Percentiles rank a stretch among this genome's conserved stretches.
Conservation (phyloP, 1,140 invertebrate species). For the Drosophila erecta region DNA sequence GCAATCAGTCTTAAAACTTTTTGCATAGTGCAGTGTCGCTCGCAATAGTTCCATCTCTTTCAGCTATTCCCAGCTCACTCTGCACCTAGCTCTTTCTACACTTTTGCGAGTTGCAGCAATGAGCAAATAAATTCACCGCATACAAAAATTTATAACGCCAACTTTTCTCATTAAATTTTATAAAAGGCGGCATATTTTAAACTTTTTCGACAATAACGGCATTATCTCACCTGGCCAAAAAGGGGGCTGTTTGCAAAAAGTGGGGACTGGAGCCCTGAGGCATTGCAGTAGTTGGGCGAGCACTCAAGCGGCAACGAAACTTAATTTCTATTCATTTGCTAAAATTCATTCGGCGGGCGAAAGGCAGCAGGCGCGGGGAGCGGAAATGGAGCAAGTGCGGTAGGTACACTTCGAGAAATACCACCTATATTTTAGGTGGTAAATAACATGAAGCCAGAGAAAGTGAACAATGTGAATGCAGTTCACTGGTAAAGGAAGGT, state of each 20-base stretch:
- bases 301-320: constrained; percentile 77
- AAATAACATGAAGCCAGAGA: no score
- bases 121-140: constrained; percentile 79
- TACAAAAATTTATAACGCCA: constrained; percentile 81
- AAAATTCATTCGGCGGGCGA: constrained; percentile 64
- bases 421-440: no score
- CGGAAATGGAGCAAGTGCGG: constrained; percentile 15
- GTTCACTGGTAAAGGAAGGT: no score
- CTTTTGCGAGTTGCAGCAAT: constrained; percentile 41
- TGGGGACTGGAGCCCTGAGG: constrained; percentile 18
- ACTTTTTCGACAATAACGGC: constrained; percentile 80
- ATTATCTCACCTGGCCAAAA: constrained; percentile 71
- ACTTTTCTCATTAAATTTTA: constrained; percentile 84
- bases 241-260: not conserved
- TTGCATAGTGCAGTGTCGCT: constrained; percentile 42
- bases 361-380: constrained; percentile 5
- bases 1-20: constrained; percentile 55
- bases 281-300: constrained; percentile 68
- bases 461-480: no score
- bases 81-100: not conserved
- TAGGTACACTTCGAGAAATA: constrained; percentile 14
- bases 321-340: constrained; percentile 83
- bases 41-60: not conserved
- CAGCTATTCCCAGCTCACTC: not conserved
- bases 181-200: constrained; percentile 83